phyloP scores from a whole-genome alignment of 2,113 vertebrate genomes.

The Psilopogon haemacephalus region DNA sequence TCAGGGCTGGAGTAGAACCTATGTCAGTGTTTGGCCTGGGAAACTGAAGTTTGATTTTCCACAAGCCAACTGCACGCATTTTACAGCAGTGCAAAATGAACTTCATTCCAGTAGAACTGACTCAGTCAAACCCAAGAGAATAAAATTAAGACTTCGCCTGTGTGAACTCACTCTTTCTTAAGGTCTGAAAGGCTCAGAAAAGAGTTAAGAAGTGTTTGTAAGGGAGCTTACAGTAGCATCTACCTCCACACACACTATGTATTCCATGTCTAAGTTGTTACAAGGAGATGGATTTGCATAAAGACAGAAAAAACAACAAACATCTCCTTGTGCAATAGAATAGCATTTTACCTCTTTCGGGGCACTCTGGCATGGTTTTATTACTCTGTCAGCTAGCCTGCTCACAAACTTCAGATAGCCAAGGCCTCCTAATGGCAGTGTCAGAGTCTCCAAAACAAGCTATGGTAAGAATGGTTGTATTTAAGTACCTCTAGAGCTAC shows the following conservation, averaged over 20 bases:
- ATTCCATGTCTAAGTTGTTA: background rate
- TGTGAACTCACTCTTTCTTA: background rate
- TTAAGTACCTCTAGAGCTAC: background rate
- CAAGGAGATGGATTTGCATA: background rate
- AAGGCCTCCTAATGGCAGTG: background rate
- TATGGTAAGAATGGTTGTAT: background rate
- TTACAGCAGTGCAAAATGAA: background rate
- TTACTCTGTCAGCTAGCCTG: background rate
- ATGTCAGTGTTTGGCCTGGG: background rate
- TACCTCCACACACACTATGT: background rate
- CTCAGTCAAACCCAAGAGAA: background rate
- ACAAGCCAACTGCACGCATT: background rate
- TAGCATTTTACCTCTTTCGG: background rate
- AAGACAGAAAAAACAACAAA: background rate
- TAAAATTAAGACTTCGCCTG: background rate
- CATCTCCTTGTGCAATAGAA: background rate
- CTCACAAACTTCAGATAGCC: background rate
- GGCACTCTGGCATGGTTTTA: background rate
- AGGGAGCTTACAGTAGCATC: background rate
- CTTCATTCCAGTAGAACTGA: background rate
- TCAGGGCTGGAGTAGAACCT: background rate
- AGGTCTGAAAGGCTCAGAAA: background rate
- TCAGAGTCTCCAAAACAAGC: background rate
- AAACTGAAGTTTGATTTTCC: background rate
- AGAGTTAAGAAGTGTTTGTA: background rate